A percentile compares a stretch with the other conserved stretches of the same genome.
phyloP scores from a whole-genome alignment of 2,797 vertebrate species.

The Tokudaia muenninki region DNA sequence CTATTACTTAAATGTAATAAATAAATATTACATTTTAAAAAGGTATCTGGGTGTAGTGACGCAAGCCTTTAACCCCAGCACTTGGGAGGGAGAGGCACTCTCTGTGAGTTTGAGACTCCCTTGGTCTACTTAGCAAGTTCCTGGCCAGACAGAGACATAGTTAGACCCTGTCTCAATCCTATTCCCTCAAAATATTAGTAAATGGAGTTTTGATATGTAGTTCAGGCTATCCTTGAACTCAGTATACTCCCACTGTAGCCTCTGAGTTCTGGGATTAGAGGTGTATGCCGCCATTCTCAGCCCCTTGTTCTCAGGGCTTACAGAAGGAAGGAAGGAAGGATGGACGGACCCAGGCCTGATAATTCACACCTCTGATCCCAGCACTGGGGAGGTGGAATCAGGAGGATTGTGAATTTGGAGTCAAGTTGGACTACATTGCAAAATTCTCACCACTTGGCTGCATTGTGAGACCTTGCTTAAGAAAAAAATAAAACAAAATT shows the following conservation, averaged over 20 bases:
- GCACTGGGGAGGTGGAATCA: not conserved
- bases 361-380: not conserved
- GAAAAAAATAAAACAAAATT: not conserved
- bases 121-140: not conserved
- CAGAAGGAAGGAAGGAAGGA: not conserved
- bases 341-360: not conserved
- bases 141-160: not conserved
- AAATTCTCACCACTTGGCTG: not conserved
- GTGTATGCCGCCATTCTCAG: not conserved
- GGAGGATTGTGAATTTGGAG: not conserved
- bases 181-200: not conserved
- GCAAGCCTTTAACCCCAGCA: not conserved
- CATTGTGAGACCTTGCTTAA: not conserved
- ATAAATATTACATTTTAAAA: not conserved
- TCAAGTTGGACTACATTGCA: not conserved
- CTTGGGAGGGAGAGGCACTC: not conserved
- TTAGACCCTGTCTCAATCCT: not conserved
- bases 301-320: not conserved
- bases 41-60: not conserved
- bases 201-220: not conserved
- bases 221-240: not conserved
- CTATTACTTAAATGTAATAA: not conserved
- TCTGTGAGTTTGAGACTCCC: not conserved
- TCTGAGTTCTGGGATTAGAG: not conserved
- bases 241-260: not conserved